Evolutionary conservation across 2,888 invertebrate genomes (phyloP).

Genomic region (Cylindroiulus punctatus): DNA sequence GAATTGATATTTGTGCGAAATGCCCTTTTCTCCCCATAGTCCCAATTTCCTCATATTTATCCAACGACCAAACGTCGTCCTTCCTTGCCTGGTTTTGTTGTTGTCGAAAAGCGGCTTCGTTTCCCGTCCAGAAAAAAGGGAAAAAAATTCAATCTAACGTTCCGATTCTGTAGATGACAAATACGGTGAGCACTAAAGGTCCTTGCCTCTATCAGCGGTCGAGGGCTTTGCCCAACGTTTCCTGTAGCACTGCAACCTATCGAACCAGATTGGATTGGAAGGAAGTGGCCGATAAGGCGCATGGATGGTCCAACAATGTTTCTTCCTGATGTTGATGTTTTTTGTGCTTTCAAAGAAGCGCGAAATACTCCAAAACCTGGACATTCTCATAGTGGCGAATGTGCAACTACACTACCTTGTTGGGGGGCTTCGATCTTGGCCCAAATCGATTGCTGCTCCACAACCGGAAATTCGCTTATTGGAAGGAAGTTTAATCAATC

Average conservation of each 20-base stretch:
- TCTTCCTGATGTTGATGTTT: neutral
- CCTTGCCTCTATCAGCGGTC: neutral
- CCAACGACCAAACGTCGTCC: neutral
- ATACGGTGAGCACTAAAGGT: neutral
- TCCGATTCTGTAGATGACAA: slow-evolving; percentile 16
- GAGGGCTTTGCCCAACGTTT: slow-evolving; percentile 2
- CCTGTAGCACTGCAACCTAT: neutral
- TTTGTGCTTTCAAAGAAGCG: neutral
- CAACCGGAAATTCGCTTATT: neutral
- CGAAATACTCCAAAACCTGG: neutral
- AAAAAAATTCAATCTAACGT: neutral
- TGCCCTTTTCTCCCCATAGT: neutral
- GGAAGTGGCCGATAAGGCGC: neutral
- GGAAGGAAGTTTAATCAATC: too few species aligned
- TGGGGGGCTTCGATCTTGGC: neutral
- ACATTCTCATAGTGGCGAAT: neutral
- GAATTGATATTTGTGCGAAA: neutral
- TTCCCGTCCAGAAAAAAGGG: neutral
- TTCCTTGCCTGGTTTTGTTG: neutral
- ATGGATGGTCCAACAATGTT: neutral
- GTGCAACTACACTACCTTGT: neutral
- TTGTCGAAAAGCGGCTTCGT: neutral
- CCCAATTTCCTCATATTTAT: slow-evolving; percentile 26
- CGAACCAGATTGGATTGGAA: neutral
- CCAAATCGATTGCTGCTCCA: neutral